Evolutionary conservation across 2,797 vertebrate genomes (phyloP).

Genomic region (Hyperoplus immaculatus): DNA sequence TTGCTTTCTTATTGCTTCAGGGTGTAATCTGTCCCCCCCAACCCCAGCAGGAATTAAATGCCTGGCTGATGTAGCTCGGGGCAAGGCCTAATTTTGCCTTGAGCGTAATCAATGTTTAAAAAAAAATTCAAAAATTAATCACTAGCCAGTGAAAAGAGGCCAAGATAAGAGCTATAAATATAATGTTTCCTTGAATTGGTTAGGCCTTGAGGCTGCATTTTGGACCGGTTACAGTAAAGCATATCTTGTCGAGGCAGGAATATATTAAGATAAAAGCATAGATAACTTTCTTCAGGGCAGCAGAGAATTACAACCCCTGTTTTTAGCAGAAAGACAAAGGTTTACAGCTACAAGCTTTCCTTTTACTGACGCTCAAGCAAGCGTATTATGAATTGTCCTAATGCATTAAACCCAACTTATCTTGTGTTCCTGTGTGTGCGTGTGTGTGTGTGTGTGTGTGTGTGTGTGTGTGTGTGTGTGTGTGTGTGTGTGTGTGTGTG

Average conservation of each 20-base stretch:
- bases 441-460: constrained; percentile 18
- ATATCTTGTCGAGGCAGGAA: not conserved
- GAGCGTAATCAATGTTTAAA: constrained; percentile 55
- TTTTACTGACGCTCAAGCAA: not conserved
- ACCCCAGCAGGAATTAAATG: constrained; percentile 28
- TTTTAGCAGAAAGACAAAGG: constrained; percentile 5
- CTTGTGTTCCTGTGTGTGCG: not conserved
- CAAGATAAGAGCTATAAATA: constrained; percentile 28
- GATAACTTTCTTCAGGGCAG: constrained; percentile 4
- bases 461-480: constrained; percentile 1
- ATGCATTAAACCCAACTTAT: not conserved
- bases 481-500: constrained; percentile 5
- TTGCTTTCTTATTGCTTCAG: constrained; percentile 43
- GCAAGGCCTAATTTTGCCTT: constrained; percentile 54
- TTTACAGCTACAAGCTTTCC: not conserved
- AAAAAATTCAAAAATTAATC: constrained; percentile 54
- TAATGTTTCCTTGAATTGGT: constrained; percentile 22
- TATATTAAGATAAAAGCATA: constrained; percentile 18
- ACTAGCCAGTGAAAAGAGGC: constrained; percentile 39
- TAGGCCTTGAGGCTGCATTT: constrained; percentile 19
- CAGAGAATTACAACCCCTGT: not conserved
- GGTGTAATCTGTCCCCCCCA: constrained; percentile 33
- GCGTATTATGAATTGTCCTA: not conserved
- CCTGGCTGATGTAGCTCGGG: constrained; percentile 33
- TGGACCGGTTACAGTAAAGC: constrained; percentile 8